Evolutionary conservation across 2,888 invertebrate genomes (phyloP), one percentile per base, ranked within the genome.

Genomic region (Caenorhabditis sp.): DNA sequence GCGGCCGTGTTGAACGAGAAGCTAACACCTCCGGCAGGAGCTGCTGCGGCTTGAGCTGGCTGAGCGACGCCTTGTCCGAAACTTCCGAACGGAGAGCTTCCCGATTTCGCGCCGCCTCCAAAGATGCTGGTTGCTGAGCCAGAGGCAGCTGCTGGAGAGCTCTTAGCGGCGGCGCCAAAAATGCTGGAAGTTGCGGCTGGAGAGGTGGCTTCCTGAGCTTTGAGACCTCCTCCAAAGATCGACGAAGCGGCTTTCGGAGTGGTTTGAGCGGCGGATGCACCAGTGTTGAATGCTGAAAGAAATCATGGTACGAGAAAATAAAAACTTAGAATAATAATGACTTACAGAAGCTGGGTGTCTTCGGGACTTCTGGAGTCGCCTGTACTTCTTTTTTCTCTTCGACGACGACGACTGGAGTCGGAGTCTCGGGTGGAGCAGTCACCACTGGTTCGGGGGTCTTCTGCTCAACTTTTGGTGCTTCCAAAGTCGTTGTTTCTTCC

Each of bases 1-100:
- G 80, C 28, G 13, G 68, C 72, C 0, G 68, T 68, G 40, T 80
- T 80, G 47, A 80, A 80, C 0, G 80, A 80, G 22, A 80, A 80
- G 11, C 72, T 64, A 18, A 79, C 71, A 13, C 51, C 8, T 1
- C 51, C 26, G 20, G 50, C 5, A 11, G 79, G 8, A 11, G 71
- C 6, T 9, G 79, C 6, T 9, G 79, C 35, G 20, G 55, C 24
- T 55, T 69, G 51, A n/a, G 78, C 55, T 28, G 68, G 22, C 13
- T 64, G 68, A 6, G 47, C n/a, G 9, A 51, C 32, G 1, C 26
- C 20, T 37, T 79, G 70, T 47, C 79, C 79, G 24, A 79, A 79
- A 13, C 5, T 55, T 53, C 79, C 79, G 35, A 79, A 79, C 13
- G 78, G 70, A 18, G 77, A 78, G 15, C 44, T 40, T 1, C 28